Evolutionary conservation across 1,140 invertebrate genomes (phyloP).

Genomic region (Wasmannia auropunctata): DNA sequence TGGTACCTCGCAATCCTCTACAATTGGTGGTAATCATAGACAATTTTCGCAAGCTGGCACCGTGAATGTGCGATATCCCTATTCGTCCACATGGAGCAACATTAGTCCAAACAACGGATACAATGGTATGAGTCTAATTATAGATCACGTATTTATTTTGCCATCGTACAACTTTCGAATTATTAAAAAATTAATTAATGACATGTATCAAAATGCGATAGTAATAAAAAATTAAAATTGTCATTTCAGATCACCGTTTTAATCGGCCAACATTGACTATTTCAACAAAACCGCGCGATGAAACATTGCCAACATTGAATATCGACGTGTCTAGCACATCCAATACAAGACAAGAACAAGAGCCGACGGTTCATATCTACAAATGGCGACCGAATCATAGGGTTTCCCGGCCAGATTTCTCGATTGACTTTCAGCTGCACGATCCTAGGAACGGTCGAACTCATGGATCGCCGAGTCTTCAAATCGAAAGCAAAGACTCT

Average conservation of each 20-base stretch:
- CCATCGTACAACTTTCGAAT: not conserved
- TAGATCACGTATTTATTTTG: not conserved
- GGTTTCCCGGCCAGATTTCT: conserved; percentile 65
- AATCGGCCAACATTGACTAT: conserved; percentile 10
- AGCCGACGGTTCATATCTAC: conserved; percentile 47
- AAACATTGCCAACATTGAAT: conserved; percentile 56
- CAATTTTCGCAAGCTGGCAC: conserved; percentile 53
- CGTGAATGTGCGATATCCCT: conserved; percentile 20
- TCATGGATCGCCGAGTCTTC: conserved; percentile 54
- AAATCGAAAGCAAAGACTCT: conserved; percentile 64
- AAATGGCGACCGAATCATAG: conserved; percentile 47
- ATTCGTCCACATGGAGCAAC: conserved; percentile 72
- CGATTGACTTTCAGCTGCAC: conserved; percentile 69
- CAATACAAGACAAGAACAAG: conserved; percentile 15
- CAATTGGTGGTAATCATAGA: conserved; percentile 68
- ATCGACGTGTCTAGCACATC: not conserved
- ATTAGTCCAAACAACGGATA: conserved; percentile 70
- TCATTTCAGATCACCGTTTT: conserved; percentile 19
- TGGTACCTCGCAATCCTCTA: conserved; percentile 71
- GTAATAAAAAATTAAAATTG: not conserved
- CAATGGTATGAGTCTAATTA: conserved; percentile 36
- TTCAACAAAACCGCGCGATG: conserved; percentile 52
- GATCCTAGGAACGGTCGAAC: conserved; percentile 61
- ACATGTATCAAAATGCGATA: not conserved
- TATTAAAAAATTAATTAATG: not conserved